Base-by-base conservation (phyloP, 2,797 vertebrate species). In the Acipenser ruthenus region DNA sequence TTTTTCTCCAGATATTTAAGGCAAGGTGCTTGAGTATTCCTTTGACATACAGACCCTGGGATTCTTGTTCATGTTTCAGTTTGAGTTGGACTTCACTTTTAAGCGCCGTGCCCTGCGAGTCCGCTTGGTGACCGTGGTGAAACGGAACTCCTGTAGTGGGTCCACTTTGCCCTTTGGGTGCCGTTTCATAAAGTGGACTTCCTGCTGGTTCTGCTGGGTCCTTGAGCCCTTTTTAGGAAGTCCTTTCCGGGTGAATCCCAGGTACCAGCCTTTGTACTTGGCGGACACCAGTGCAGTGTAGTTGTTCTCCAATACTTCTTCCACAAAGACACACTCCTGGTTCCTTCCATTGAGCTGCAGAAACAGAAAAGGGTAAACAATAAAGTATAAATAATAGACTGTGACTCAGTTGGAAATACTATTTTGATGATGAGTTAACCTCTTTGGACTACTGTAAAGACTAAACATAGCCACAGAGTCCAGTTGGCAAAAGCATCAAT, bases 161-260 rank as follows among this genome's bases (percentile, higher is more conserved):
- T 88, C 84, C 71, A 76, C 70, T 75, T 80, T 71, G 70, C 89
- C 88, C 77, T 84, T 85, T 1, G 88, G 89, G 74, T 80, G 80
- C 3, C 91, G 86, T 75, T 92, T 92, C 90, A 92, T 92, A 84
- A 92, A 92, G 79, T 92, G 91, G 70, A 90, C 89, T 80, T 92
- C 89, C 80, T 91, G 88, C 71, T 92, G 91, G 55, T 86, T 79
- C 78, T 91, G 89, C 37, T 85, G 84, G 74, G 89, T 92, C 74
- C 80, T 84, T 2, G 87, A 89, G 66, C 91, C 90, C 74, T 89
- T 90, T 71, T 90, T 90, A 66, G 91, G 89, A 74, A 82, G 80
- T 3, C 91, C 90, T 71, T 87, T 89, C 68, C 91, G 80, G 79
- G 91, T 92, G 80, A 92, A 92, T 70, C 90, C 91, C 8, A 92